Conservation (phyloP, 2,888 invertebrate species). For the Spilarctia lutea region DNA sequence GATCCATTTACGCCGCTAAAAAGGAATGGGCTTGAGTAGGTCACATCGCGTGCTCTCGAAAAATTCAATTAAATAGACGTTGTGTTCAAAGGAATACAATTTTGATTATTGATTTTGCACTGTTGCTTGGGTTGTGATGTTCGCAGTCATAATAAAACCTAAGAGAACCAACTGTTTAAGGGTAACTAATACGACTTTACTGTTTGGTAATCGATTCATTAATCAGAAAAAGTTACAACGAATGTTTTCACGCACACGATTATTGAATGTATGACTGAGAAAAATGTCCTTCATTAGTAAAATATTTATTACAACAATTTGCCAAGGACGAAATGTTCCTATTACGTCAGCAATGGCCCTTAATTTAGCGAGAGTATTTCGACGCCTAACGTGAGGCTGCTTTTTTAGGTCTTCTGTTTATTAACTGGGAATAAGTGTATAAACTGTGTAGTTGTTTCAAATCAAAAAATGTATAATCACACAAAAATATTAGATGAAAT, state of each 20-base stretch:
- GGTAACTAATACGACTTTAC: not conserved
- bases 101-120: slow-evolving; percentile 35
- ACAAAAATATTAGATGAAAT: not conserved
- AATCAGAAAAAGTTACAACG: not conserved
- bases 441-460: not conserved
- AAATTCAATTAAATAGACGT: slow-evolving; percentile 40
- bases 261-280: slow-evolving; percentile 7
- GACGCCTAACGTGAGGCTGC: slow-evolving; percentile 31
- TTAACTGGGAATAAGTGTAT: not conserved
- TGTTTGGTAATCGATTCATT: not conserved
- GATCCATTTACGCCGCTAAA: slow-evolving; percentile 36
- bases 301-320: slow-evolving; percentile 37
- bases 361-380: slow-evolving; percentile 20
- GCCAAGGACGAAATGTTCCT: slow-evolving; percentile 24
- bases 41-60: slow-evolving; percentile 15
- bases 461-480: not conserved
- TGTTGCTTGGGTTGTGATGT: slow-evolving; percentile 4
- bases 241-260: slow-evolving; percentile 10
- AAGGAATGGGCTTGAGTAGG: slow-evolving; percentile 15
- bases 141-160: not conserved
- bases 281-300: slow-evolving; percentile 37
- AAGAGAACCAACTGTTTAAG: not conserved
- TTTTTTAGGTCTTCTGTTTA: not conserved
- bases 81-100: slow-evolving; percentile 41
- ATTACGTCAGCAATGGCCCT: slow-evolving; percentile 21